Conservation (phyloP, 2,113 vertebrate species). For the Takifugu flavidus region DNA sequence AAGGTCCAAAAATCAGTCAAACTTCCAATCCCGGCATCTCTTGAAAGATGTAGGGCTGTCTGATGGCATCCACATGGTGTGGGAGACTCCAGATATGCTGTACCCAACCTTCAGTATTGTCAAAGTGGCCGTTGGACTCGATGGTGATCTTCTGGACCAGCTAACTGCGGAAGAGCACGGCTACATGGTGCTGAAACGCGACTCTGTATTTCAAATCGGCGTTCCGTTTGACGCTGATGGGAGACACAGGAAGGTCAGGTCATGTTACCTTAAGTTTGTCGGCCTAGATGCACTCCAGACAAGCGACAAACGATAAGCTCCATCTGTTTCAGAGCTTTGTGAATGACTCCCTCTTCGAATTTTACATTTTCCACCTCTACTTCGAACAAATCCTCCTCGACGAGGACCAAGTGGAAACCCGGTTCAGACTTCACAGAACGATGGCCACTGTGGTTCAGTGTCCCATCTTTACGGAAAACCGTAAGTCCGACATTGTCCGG, state of each 20-base stretch:
- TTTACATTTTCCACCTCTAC: slow-evolving; percentile 50
- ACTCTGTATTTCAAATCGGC: slow-evolving; percentile 18
- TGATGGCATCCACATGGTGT: slow-evolving; percentile 28
- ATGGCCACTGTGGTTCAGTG: slow-evolving; percentile 43
- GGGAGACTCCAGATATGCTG: slow-evolving; percentile 45
- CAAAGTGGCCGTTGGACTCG: slow-evolving; percentile 27
- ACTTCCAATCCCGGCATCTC: neutral
- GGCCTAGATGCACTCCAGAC: too few relatives aligned
- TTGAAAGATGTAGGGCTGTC: slow-evolving; percentile 45
- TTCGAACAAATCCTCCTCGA: slow-evolving; percentile 49
- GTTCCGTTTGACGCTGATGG: slow-evolving; percentile 59
- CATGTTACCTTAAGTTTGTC: neutral
- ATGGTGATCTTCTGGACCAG: slow-evolving; percentile 39
- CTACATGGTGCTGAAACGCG: slow-evolving; percentile 19
- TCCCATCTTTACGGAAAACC: slow-evolving; percentile 24
- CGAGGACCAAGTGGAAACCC: slow-evolving; percentile 17
- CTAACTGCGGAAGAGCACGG: slow-evolving; percentile 10
- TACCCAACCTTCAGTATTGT: neutral
- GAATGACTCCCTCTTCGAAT: slow-evolving; percentile 29
- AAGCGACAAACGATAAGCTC: neutral
- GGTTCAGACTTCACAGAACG: slow-evolving; percentile 23
- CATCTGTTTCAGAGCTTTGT: slow-evolving; percentile 51
- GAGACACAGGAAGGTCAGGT: slow-evolving; percentile 57
- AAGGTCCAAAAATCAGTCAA: too few relatives aligned
- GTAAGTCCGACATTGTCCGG: neutral